Conservation (phyloP, 2,888 invertebrate species). For the Crematogaster levior region DNA sequence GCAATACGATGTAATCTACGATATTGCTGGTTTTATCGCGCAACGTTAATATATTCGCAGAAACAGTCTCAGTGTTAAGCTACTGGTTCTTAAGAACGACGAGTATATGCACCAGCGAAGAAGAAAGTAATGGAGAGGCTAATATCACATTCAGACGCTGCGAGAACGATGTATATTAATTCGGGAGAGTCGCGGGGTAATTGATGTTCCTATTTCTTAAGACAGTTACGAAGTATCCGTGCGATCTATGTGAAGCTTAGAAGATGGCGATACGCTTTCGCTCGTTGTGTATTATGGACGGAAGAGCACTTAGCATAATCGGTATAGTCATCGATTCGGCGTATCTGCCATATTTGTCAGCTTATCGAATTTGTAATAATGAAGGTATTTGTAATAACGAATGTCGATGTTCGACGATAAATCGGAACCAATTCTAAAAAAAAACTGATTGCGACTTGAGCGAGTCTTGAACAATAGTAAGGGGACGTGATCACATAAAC, state of each 20-base stretch:
- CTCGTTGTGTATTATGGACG: slow-evolving; percentile 45
- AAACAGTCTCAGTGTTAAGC: slow-evolving; percentile 44
- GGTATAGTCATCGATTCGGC: slow-evolving; percentile 21
- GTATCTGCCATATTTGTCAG: background rate
- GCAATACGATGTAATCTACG: background rate
- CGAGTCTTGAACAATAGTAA: background rate
- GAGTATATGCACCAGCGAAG: slow-evolving; percentile 44
- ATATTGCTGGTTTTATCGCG: background rate
- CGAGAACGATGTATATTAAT: slow-evolving; percentile 69
- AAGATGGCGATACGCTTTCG: slow-evolving; percentile 58
- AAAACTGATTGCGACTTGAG: background rate
- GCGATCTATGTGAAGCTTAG: slow-evolving; percentile 34
- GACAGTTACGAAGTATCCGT: slow-evolving; percentile 40
- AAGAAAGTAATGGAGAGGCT: slow-evolving; percentile 66
- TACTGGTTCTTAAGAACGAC: slow-evolving; percentile 1
- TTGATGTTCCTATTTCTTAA: slow-evolving; percentile 60
- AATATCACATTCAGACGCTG: slow-evolving; percentile 58
- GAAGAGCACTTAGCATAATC: slow-evolving; percentile 43
- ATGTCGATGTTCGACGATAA: background rate
- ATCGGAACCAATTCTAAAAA: background rate
- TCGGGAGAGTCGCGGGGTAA: slow-evolving; percentile 66
- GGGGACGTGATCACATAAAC: background rate
- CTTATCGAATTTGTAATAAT: slow-evolving; percentile 6
- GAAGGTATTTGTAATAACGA: background rate
- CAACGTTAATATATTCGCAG: background rate